Evolutionary conservation across 1,140 invertebrate species (phyloP).

Genomic region (Carposina sasakii): DNA sequence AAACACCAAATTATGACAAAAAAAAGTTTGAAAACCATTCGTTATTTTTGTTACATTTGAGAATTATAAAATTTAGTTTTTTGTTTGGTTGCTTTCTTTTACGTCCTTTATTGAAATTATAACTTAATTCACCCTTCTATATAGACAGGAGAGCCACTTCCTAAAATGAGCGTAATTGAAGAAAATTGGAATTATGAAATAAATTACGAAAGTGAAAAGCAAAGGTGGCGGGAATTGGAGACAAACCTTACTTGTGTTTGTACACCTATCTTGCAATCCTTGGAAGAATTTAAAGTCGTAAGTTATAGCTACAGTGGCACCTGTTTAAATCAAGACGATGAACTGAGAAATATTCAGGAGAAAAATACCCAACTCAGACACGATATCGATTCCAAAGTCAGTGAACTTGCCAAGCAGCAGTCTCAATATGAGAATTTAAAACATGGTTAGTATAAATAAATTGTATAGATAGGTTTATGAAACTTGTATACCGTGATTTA

Average conservation of each 20-base stretch:
- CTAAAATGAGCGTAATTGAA: conserved; percentile 40
- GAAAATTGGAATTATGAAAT: conserved; percentile 37
- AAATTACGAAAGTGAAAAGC: conserved; percentile 29
- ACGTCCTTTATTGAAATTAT: too few species aligned
- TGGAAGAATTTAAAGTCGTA: conserved; percentile 33
- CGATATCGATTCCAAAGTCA: conserved; percentile 42
- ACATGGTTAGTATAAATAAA: conserved; percentile 41
- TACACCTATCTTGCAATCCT: conserved; percentile 29
- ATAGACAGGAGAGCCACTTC: too few species aligned
- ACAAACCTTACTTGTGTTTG: conserved; percentile 22
- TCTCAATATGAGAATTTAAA: conserved; percentile 46
- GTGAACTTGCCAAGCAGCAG: conserved; percentile 37
- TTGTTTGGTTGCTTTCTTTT: too few species aligned
- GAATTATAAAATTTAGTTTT: too few species aligned
- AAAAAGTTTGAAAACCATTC: too few species aligned
- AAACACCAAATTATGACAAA: too few species aligned
- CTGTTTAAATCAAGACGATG: conserved; percentile 36
- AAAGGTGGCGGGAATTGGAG: conserved; percentile 28
- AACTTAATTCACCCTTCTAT: too few species aligned
- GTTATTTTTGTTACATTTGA: too few species aligned
- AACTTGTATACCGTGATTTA: too few species aligned
- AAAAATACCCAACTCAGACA: conserved; percentile 42
- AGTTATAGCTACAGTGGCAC: conserved; percentile 21
- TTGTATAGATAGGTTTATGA: too few species aligned
- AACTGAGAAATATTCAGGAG: conserved; percentile 39